These are phyloP conservation scores for Tipula helvola DNA, from an alignment of 2,888 invertebrate species.

Conservation along the genomic window DNA sequence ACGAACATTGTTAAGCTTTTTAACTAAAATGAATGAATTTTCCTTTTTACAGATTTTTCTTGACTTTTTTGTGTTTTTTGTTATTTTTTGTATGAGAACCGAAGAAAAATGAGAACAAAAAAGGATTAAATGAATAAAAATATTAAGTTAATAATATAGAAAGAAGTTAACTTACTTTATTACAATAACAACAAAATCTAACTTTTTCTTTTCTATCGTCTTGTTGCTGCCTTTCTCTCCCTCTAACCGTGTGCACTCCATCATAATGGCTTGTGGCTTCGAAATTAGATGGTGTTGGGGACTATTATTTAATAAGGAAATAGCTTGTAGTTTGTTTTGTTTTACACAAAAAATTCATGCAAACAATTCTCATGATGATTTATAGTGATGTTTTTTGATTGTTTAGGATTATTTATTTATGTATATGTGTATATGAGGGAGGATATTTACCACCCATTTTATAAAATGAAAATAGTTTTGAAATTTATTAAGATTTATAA, in stretches of 20 bases:
- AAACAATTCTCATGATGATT: background rate
- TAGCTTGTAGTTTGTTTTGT: background rate
- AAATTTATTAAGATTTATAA: background rate
- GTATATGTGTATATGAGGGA: background rate
- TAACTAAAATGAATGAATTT: slow-evolving; percentile 4
- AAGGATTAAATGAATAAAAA: background rate
- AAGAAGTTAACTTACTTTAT: background rate
- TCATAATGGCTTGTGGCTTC: background rate
- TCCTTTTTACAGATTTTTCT: background rate
- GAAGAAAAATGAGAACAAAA: background rate
- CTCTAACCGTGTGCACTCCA: background rate
- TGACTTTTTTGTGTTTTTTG: background rate
- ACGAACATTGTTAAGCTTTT: background rate
- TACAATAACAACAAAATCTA: background rate
- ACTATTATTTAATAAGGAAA: background rate
- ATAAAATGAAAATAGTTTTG: background rate
- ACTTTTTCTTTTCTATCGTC: background rate
- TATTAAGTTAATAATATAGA: background rate
- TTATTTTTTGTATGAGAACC: background rate
- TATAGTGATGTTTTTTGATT: background rate
- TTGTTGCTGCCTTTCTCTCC: background rate
- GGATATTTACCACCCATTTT: background rate
- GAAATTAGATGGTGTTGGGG: background rate
- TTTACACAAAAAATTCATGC: background rate
- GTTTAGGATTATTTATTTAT: background rate